These are phyloP conservation scores for Beris chalybata DNA, from an alignment of 2,888 invertebrate genomes.

Conservation along the genomic window DNA sequence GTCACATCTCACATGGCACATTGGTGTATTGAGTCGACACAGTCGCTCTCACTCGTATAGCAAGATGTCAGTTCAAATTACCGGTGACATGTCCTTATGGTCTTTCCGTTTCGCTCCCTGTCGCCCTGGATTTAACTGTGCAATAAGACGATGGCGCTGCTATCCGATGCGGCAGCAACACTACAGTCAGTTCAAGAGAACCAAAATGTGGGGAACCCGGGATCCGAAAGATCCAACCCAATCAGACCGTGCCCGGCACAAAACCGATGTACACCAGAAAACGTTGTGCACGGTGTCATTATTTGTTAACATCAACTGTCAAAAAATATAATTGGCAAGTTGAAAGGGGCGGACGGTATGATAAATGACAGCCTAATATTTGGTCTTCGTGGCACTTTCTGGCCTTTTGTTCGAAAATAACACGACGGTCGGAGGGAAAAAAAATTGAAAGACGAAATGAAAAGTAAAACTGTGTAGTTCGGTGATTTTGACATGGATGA, in stretches of 20 bases:
- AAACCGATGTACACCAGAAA: slow-evolving; percentile 19
- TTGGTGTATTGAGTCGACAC: no score
- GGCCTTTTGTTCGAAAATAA: slow-evolving; percentile 25
- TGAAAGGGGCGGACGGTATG: slow-evolving; percentile 48
- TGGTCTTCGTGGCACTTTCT: slow-evolving; percentile 34
- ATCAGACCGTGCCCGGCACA: neutral
- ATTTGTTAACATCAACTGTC: slow-evolving; percentile 63
- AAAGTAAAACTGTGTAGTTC: neutral
- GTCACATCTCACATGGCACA: slow-evolving; percentile 18
- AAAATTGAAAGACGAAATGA: neutral
- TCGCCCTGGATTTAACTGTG: no score
- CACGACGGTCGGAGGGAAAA: neutral
- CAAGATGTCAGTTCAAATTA: slow-evolving; percentile 34
- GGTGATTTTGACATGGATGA: slow-evolving; percentile 30
- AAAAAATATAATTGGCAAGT: slow-evolving; percentile 62
- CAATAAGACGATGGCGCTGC: no score
- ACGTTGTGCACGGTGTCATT: slow-evolving; percentile 52
- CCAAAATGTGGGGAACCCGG: no score
- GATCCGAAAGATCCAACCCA: neutral
- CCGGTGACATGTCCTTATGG: slow-evolving; percentile 37
- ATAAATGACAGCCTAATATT: slow-evolving; percentile 35
- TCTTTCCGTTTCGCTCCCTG: neutral
- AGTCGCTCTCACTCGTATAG: neutral
- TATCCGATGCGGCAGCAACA: no score
- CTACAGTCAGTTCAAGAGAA: no score